Conservation (phyloP, 1,140 invertebrate genomes). For the Orchesella cincta region DNA sequence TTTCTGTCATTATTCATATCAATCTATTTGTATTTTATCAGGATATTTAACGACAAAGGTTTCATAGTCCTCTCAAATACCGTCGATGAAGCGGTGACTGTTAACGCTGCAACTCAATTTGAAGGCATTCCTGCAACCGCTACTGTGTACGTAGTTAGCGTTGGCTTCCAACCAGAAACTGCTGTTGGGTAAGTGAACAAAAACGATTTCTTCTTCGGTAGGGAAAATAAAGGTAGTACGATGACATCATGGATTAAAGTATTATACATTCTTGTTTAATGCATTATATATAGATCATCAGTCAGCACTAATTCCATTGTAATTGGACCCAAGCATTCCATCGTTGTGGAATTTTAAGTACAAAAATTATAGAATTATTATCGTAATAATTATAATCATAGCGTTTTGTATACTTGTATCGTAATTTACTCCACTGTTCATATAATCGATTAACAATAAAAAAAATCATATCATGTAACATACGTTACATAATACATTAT, state of each 20-base stretch:
- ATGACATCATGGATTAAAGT: neutral
- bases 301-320: neutral
- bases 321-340: neutral
- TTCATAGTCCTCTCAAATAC: neutral
- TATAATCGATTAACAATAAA: no score
- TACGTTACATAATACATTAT: no score
- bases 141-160: neutral
- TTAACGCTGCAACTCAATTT: conserved; percentile 1
- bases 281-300: neutral
- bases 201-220: neutral
- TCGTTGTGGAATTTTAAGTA: neutral
- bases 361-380: neutral
- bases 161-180: neutral
- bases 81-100: neutral
- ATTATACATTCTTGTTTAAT: neutral
- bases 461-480: no score
- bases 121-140: conserved; percentile 7
- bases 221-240: neutral
- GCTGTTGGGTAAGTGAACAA: conserved; percentile 7
- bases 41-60: neutral
- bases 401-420: no score
- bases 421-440: no score
- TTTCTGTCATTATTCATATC: neutral
- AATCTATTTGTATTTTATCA: neutral
- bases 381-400: no score